A percentile compares a stretch with the other conserved stretches of the same genome.
These are phyloP conservation scores for Danio tinwini DNA, from an alignment of 2,797 vertebrate genomes.

Conservation along the genomic window DNA sequence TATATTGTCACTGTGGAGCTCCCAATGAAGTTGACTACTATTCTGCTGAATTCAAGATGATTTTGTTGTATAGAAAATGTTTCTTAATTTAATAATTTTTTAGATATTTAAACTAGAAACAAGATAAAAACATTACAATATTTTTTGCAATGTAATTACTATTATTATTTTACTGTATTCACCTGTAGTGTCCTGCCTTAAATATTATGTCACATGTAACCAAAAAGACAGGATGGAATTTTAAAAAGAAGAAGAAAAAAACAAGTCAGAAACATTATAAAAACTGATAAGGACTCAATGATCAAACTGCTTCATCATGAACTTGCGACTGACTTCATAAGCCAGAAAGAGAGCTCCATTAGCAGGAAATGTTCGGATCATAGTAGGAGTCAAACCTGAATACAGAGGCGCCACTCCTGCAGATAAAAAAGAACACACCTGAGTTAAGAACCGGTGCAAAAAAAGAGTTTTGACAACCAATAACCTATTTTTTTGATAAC, in stretches of 20 bases:
- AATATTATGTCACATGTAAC: not conserved
- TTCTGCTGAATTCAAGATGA: too few species aligned
- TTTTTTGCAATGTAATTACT: too few species aligned
- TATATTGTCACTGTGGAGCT: too few species aligned
- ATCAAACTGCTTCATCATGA: conserved; percentile 83
- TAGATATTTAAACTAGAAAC: too few species aligned
- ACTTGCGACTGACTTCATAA: conserved; percentile 83
- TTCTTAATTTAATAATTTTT: too few species aligned
- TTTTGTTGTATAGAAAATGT: too few species aligned
- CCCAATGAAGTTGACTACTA: too few species aligned
- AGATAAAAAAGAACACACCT: conserved; percentile 33
- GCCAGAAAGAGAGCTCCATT: conserved; percentile 87
- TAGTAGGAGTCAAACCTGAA: conserved; percentile 89
- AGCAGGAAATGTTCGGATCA: conserved; percentile 87
- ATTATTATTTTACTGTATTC: too few species aligned
- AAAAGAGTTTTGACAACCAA: too few species aligned
- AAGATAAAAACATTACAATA: too few species aligned
- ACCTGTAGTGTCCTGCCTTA: not conserved
- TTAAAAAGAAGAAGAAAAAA: not conserved
- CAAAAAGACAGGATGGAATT: not conserved
- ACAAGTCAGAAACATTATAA: not conserved
- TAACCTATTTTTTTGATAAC: too few species aligned
- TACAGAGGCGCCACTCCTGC: conserved; percentile 87
- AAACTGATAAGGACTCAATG: not conserved
- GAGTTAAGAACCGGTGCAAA: too few species aligned